Evolutionary conservation across 37 sponge, comb jelly and placozoan genomes (phyloP).

Genomic region (Hexactinellida sp.): DNA sequence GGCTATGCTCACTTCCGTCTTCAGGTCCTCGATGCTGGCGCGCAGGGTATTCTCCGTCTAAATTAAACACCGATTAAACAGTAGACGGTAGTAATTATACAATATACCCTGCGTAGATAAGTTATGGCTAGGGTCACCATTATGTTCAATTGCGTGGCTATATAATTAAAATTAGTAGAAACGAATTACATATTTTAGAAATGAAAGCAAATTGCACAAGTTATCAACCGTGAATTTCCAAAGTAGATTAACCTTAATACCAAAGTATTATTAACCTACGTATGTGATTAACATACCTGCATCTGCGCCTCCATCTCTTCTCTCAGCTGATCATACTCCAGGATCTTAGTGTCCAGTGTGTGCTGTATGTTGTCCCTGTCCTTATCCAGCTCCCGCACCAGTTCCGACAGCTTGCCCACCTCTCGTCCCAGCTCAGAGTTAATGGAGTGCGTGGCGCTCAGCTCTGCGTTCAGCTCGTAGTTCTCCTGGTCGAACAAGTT

Average conservation of each 20-base stretch:
- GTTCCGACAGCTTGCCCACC: not conserved
- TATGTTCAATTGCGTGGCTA: no score
- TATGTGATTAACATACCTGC: not conserved
- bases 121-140: no score
- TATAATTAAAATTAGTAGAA: no score
- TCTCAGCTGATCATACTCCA: constrained; percentile 19
- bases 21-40: not conserved
- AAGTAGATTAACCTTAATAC: no score
- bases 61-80: no score
- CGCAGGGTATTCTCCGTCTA: constrained; percentile 11
- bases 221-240: no score
- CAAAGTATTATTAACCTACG: no score
- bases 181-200: no score
- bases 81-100: no score
- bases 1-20: not conserved
- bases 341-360: not conserved
- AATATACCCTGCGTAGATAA: no score
- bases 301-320: constrained; percentile 28
- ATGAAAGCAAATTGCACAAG: no score
- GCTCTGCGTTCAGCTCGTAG: not conserved
- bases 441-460: not conserved
- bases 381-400: not conserved
- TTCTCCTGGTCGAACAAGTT: not conserved
- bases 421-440: not conserved
- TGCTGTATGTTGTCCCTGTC: not conserved